Percentiles rank a stretch among this genome's conserved stretches.
phyloP scores from a whole-genome alignment of 2,888 invertebrate genomes.

The Drosophila neutralis region DNA sequence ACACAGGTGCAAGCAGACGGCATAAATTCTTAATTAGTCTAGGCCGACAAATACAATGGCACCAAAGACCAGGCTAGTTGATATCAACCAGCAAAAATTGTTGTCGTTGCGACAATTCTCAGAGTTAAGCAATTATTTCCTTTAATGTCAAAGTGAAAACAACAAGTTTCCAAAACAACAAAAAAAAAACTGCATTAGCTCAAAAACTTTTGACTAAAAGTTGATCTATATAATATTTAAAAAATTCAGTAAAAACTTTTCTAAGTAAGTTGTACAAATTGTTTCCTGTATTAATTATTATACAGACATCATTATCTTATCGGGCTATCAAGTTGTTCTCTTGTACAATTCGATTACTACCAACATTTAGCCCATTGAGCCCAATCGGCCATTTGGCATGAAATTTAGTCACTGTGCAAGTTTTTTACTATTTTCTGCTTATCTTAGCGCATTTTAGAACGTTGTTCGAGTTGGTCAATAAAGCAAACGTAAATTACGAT shows the following conservation, averaged over 20 bases:
- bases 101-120: conserved; percentile 26
- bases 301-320: conserved; percentile 42
- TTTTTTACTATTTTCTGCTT: conserved; percentile 59
- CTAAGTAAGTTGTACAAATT: conserved; percentile 17
- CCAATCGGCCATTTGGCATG: conserved; percentile 45
- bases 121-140: conserved; percentile 31
- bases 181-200: conserved; percentile 4
- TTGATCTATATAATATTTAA: background rate
- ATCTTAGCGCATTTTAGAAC: conserved; percentile 67
- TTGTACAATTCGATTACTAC: conserved; percentile 44
- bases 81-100: conserved; percentile 29
- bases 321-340: conserved; percentile 31
- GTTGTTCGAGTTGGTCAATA: conserved; percentile 21
- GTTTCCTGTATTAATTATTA: background rate
- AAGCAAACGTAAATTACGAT: conserved; percentile 13
- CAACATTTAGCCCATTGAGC: conserved; percentile 29
- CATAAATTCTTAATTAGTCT: conserved; percentile 77
- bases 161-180: conserved; percentile 2
- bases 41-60: conserved; percentile 47
- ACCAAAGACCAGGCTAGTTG: conserved; percentile 1
- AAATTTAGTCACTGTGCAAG: conserved; percentile 26
- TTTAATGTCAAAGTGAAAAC: conserved; percentile 31
- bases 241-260: background rate
- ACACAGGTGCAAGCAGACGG: conserved; percentile 37
- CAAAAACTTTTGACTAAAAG: background rate